Conservation (phyloP, 2,797 vertebrate species). For the Fratercula arctica region DNA sequence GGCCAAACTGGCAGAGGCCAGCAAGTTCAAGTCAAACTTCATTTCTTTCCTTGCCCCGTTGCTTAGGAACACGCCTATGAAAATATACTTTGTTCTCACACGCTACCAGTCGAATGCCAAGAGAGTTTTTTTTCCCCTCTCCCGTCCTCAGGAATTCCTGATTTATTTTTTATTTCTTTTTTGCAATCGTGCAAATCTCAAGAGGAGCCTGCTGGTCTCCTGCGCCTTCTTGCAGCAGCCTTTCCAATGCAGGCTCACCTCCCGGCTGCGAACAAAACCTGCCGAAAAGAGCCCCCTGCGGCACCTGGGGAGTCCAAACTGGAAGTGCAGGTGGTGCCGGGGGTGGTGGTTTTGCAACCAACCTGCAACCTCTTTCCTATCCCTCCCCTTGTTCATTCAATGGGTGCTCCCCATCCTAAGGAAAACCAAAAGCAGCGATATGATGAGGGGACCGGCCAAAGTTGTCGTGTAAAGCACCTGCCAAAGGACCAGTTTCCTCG, state of each 20-base stretch:
- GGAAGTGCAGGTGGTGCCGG: constrained; percentile 23
- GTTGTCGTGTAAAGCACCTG: constrained; percentile 7
- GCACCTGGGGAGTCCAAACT: not conserved
- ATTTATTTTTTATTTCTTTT: constrained; percentile 62
- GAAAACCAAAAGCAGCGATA: not conserved
- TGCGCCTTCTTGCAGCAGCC: not conserved
- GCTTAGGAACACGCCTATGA: constrained; percentile 74
- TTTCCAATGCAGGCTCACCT: not conserved
- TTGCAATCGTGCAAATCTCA: constrained; percentile 11
- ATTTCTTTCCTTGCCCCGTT: constrained; percentile 70
- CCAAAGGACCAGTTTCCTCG: not conserved
- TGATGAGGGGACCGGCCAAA: not conserved
- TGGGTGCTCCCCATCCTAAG: not conserved
- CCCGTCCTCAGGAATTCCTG: constrained; percentile 63
- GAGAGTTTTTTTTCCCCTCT: constrained; percentile 52
- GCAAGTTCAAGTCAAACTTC: constrained; percentile 72
- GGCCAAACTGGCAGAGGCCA: constrained; percentile 70
- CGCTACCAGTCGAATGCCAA: constrained; percentile 58
- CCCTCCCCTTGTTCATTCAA: not conserved
- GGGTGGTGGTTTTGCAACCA: constrained; percentile 8
- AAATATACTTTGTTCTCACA: constrained; percentile 73
- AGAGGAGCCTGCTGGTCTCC: constrained; percentile 11
- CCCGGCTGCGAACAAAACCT: not conserved
- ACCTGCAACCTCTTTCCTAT: not conserved
- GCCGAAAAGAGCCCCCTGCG: constrained; percentile 14